These are phyloP conservation scores for Caenorhabditis elegans DNA, from an alignment of 1,140 invertebrate genomes.

Conservation along the genomic window WBcel235 BX284605.5:10859001-10859500, in stretches of 20 bases:
- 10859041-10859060: no score
- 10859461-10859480: not conserved
- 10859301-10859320: not conserved
- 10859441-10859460: conserved; percentile 8
- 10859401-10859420: not conserved
- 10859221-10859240: not conserved
- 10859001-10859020: no score
- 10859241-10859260: not conserved
- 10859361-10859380: not conserved
- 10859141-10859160: no score
- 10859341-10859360: not conserved
- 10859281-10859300: not conserved
- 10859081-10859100: no score
- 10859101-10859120: no score
- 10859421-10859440: conserved; percentile 23
- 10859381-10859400: not conserved
- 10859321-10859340: not conserved
- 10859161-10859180: not conserved
- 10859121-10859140: no score
- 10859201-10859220: no score
- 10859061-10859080: no score
- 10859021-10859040: no score
- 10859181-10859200: not conserved
- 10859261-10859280: not conserved
- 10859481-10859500: conserved; percentile 29